Base-by-base conservation (phyloP, 2,888 invertebrate species). In the Asteroscopus sphinx region DNA sequence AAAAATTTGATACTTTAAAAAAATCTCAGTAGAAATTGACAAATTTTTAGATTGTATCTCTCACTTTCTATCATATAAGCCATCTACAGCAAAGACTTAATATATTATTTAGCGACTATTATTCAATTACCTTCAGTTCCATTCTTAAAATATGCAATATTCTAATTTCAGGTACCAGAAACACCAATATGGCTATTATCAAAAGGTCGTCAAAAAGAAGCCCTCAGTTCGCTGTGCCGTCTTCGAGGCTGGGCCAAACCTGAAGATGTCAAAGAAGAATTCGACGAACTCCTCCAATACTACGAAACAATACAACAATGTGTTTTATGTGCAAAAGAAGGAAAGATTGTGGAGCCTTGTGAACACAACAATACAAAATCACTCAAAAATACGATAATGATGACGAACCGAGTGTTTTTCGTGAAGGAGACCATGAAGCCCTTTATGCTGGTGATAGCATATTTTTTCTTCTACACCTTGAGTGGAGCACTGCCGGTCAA, bases 101-200 rank as follows among this genome's bases (percentile, higher is more conserved):
- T n/a, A n/a, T n/a, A n/a, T n/a, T n/a, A 3, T 21, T 21, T 21
- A 21, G 17, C 17, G 17, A 21, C 4, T 21, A 21, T 21, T 21
- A 4, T 21, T n/a, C n/a, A n/a, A n/a, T n/a, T n/a, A n/a, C n/a
- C n/a, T n/a, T n/a, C n/a, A n/a, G n/a, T n/a, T n/a, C n/a, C n/a
- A n/a, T n/a, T n/a, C n/a, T n/a, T n/a, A n/a, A n/a, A n/a, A n/a
- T n/a, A n/a, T 32, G 8, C 3, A 32, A 5, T 12, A 12, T 26
- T 0, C 11, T 0, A 2, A 49, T 73, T 69, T 77, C 82, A 95
- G 95, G 93, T 95, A 1, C 95, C 95, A 0, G 95, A 95, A 83
- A 95, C 95, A 5, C 95, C 95, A 32, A 89, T 95, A 74, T 95
- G 95, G 95, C 81, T 95, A n/a, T 69, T 95, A 55, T 95, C 95